A percentile compares a stretch with the other conserved stretches of the same genome.
Evolutionary conservation across 2,888 invertebrate genomes (phyloP).

Genomic region (Thumatha senex): DNA sequence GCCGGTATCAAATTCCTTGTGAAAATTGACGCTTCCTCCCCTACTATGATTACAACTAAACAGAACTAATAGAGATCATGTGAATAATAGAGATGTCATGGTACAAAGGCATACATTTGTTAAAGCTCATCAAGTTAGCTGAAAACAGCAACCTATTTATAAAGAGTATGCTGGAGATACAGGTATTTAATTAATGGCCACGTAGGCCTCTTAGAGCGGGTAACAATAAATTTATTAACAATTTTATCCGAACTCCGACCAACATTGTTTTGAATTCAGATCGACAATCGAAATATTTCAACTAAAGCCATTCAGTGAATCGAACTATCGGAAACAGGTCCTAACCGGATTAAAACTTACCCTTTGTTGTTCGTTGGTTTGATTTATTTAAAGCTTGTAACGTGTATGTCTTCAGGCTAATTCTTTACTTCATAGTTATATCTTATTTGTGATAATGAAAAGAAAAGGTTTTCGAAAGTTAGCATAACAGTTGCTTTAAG

Average conservation of each 20-base stretch:
- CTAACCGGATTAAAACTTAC: slow-evolving; percentile 49
- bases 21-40: no score
- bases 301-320: slow-evolving; percentile 48
- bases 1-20: no score
- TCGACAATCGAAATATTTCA: slow-evolving; percentile 17
- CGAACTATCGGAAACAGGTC: slow-evolving; percentile 43
- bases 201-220: neutral
- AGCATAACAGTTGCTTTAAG: no score
- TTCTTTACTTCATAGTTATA: neutral
- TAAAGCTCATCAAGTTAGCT: neutral
- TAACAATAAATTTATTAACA: neutral
- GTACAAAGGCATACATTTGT: no score
- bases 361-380: slow-evolving; percentile 45
- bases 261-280: slow-evolving; percentile 7
- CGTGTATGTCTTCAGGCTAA: neutral
- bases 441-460: neutral
- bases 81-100: no score
- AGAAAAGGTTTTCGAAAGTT: no score
- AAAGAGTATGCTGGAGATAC: no score
- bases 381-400: slow-evolving; percentile 2
- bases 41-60: no score
- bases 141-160: neutral
- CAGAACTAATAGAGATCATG: no score
- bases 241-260: neutral
- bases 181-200: no score